Evolutionary conservation across 2,888 invertebrate genomes (phyloP).

Genomic region (Limulus polyphemus): DNA sequence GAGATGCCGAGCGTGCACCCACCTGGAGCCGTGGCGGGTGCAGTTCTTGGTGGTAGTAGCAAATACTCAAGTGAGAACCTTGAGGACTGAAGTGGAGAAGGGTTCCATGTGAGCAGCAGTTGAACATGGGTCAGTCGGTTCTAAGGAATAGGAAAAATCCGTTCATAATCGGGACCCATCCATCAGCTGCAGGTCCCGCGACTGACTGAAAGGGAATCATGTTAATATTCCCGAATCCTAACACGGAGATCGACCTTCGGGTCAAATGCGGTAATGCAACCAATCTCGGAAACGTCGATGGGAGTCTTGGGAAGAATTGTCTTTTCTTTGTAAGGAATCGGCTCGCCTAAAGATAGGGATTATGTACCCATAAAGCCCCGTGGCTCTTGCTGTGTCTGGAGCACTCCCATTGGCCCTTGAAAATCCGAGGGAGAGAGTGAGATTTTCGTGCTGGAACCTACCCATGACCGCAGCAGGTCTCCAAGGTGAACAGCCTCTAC

Average conservation of each 20-base stretch:
- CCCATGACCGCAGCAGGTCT: too few relatives aligned
- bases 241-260: constrained; percentile 31
- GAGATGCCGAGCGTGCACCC: constrained; percentile 48
- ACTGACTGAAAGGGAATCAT: too few relatives aligned
- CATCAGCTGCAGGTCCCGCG: too few relatives aligned
- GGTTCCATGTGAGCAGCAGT: too few relatives aligned
- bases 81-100: too few relatives aligned
- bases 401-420: constrained; percentile 35
- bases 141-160: too few relatives aligned
- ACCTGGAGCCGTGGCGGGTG: constrained; percentile 41
- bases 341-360: constrained; percentile 37
- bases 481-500: too few relatives aligned
- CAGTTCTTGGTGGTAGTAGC: constrained; percentile 57
- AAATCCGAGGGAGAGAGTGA: constrained; percentile 30
- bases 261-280: constrained; percentile 34
- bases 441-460: too few relatives aligned
- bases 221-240: too few relatives aligned
- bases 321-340: constrained; percentile 39
- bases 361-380: constrained; percentile 36
- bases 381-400: constrained; percentile 36
- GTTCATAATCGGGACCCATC: too few relatives aligned
- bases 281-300: constrained; percentile 35
- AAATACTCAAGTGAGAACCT: too few relatives aligned
- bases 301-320: constrained; percentile 38
- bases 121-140: too few relatives aligned